phyloP scores from a whole-genome alignment of 64 coral and sea anemone genomes.

The Trachythela sp. region DNA sequence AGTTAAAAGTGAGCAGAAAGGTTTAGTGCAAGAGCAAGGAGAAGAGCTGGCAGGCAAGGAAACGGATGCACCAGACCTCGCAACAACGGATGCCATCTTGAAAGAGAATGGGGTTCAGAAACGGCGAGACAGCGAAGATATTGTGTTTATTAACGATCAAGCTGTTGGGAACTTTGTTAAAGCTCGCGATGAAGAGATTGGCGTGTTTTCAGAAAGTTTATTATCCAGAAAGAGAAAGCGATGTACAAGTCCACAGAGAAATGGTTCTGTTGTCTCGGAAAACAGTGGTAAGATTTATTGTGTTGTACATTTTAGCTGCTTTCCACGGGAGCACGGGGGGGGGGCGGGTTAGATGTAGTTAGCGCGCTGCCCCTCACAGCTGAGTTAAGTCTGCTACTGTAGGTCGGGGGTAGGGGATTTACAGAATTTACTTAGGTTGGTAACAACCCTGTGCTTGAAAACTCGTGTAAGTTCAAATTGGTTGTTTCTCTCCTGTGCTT shows the following conservation, averaged over 20 bases:
- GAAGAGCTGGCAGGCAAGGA: background rate
- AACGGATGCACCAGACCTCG: background rate
- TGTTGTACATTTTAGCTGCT: too few species aligned
- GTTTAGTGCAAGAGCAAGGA: background rate
- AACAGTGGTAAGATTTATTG: too few species aligned
- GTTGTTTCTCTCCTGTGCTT: too few species aligned
- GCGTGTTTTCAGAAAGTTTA: background rate
- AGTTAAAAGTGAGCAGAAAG: background rate
- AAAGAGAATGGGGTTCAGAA: background rate
- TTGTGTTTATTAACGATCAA: background rate
- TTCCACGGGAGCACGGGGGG: too few species aligned
- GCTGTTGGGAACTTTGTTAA: background rate
- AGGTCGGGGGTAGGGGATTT: too few species aligned
- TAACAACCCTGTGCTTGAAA: too few species aligned
- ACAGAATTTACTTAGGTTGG: too few species aligned
- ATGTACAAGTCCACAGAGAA: background rate
- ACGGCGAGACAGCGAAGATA: background rate
- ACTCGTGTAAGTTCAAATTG: too few species aligned
- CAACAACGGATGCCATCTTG: background rate
- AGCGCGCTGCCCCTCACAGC: too few species aligned
- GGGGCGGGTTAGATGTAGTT: too few species aligned
- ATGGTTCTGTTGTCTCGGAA: too few species aligned
- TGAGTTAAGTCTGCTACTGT: too few species aligned
- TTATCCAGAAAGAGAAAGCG: background rate
- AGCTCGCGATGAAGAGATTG: background rate